These are phyloP conservation scores for Metacarcinus magister DNA, from an alignment of 2,888 invertebrate species.

Conservation along the genomic window DNA sequence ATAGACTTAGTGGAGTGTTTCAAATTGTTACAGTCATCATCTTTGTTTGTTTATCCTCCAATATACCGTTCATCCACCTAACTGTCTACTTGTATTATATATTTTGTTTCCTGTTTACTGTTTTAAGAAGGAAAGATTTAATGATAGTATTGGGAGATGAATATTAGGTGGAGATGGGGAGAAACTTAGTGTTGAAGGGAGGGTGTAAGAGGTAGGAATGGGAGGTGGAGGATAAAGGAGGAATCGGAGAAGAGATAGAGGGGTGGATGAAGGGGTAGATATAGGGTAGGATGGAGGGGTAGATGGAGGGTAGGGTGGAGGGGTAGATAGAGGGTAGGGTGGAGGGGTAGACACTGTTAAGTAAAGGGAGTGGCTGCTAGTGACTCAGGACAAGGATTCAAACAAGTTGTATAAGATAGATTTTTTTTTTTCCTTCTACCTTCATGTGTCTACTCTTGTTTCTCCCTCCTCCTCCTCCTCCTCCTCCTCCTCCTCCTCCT, in stretches of 20 bases:
- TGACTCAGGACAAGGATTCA: not conserved
- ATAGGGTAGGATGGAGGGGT: not conserved
- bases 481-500: not conserved
- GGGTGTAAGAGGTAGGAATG: too few relatives aligned
- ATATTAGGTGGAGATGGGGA: too few relatives aligned
- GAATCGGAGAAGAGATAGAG: not conserved
- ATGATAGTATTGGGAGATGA: too few relatives aligned
- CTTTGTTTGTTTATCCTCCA: not conserved
- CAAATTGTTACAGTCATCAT: not conserved
- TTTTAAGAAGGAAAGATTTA: too few relatives aligned
- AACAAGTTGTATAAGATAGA: not conserved
- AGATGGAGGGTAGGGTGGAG: not conserved
- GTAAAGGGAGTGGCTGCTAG: not conserved
- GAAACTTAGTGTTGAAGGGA: too few relatives aligned
- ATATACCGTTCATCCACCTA: not conserved
- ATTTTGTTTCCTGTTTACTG: too few relatives aligned
- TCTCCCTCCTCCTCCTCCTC: not conserved
- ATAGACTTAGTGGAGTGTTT: too few relatives aligned
- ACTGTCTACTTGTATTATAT: too few relatives aligned
- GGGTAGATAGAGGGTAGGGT: not conserved
- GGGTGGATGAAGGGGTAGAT: not conserved
- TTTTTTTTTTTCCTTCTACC: not conserved
- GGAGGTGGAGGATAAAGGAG: too few relatives aligned
- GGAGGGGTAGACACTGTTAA: not conserved
- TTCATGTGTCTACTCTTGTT: not conserved